These are phyloP conservation scores for Apodemus speciosus DNA, from an alignment of 2,113 vertebrate species.

Conservation along the genomic window DNA sequence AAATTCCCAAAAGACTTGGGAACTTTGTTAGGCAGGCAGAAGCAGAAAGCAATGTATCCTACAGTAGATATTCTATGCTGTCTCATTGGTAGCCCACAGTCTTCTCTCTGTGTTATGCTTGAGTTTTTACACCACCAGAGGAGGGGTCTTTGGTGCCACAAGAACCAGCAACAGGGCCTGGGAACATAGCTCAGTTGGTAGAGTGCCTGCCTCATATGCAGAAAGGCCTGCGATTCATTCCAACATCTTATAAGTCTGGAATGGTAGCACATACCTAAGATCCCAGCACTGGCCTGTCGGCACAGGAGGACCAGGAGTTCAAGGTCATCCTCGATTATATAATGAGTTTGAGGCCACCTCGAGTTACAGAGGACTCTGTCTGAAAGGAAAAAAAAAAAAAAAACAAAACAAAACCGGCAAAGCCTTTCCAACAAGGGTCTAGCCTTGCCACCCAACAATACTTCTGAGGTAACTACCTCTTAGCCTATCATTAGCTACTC, in stretches of 20 bases:
- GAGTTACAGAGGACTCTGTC: too few relatives aligned
- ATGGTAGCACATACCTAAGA: background rate
- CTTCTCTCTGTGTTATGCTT: background rate
- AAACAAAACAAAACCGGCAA: too few relatives aligned
- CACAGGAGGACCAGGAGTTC: too few relatives aligned
- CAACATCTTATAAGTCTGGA: background rate
- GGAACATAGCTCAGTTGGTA: background rate
- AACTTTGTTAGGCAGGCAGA: background rate
- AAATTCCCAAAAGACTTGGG: background rate
- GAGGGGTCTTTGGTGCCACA: constrained; percentile 10
- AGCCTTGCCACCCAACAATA: background rate
- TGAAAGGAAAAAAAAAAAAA: background rate
- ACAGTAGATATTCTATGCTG: background rate
- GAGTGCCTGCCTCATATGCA: background rate
- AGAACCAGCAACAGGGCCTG: background rate
- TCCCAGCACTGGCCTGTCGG: background rate
- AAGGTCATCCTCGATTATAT: background rate
- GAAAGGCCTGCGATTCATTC: background rate
- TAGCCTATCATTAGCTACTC: background rate
- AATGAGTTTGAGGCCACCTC: background rate
- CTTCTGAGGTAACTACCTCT: background rate
- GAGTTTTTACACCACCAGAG: background rate
- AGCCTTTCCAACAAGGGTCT: background rate
- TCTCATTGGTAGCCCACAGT: background rate
- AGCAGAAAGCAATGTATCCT: background rate